Evolutionary conservation across 2,888 invertebrate species (phyloP).

Genomic region (Megamerina dolium): DNA sequence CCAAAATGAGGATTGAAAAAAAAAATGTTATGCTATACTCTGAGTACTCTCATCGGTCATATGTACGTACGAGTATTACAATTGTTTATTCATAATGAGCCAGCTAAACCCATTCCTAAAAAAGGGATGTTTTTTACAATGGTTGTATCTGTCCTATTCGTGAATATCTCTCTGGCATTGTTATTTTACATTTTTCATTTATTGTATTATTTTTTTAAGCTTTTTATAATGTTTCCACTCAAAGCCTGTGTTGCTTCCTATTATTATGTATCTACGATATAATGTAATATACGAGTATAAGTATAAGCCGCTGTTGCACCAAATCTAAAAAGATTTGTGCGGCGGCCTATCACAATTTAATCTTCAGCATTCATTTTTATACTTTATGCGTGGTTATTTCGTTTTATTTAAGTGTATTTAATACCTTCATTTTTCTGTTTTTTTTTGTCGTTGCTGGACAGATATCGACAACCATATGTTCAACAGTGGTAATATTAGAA

Average conservation of each 20-base stretch:
- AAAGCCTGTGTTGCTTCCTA: no score
- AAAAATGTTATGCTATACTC: no score
- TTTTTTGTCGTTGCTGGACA: no score
- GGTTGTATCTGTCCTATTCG: slow-evolving; percentile 10
- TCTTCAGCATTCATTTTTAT: not conserved
- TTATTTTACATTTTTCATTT: not conserved
- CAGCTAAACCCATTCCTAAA: not conserved
- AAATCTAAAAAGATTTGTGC: slow-evolving; percentile 1
- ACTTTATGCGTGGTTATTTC: not conserved
- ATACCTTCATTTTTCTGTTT: no score
- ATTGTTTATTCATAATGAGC: slow-evolving; percentile 1
- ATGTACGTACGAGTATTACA: no score
- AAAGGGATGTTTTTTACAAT: slow-evolving; percentile 1
- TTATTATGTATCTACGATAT: no score
- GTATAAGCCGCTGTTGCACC: not conserved
- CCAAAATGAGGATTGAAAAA: slow-evolving; percentile 2
- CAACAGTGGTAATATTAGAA: no score
- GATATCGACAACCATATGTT: no score
- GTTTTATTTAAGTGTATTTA: not conserved
- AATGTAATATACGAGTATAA: no score
- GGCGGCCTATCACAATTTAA: not conserved
- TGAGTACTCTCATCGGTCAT: no score
- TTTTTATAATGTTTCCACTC: no score
- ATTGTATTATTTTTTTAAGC: not conserved
- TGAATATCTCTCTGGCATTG: not conserved